Evolutionary conservation across 2,888 invertebrate species (phyloP), one percentile per base, ranked within the genome.

Genomic region (Cinara cedri): DNA sequence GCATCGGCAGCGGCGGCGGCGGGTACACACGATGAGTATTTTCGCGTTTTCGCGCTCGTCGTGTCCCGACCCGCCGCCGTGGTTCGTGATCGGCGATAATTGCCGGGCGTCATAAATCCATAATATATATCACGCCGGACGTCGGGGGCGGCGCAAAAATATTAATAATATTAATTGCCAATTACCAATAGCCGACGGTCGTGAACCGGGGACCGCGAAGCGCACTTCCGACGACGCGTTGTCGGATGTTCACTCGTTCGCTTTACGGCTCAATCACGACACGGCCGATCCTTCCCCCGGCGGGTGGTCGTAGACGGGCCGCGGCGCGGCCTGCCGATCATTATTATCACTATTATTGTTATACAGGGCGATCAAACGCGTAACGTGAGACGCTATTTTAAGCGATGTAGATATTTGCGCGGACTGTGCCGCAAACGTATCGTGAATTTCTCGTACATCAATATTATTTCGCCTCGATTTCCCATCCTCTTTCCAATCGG

Each of bases 1-100:
- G 34, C 34, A 34, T 34, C 49, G 49, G 46, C 16, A 16, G 10
- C 51, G 51, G 51, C 51, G 46, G 14, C 11, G 11, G 46, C 46
- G 46, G 14, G 46, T 10, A 13, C 21, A 3, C 21, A n/a, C 26
- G 62, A 34, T 24, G 57, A 14, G 24, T 34, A 34, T 62, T 62
- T 24, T 3, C 49, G 16, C 34, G 54, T 46, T 14, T 46, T 44
- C 65, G 46, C 3, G 65, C 3, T 24, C 65, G 21, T 51, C 51
- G 49, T 68, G n/a, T 51, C 49, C 34, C 54, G 14, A 75, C 65
- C 54, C 1, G n/a, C 6, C 34, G 34, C 6, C 6, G 3, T 34
- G 66, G 46, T 76, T 76, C 76, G 76, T 76, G 76, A 76, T 76
- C 76, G 46, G 14, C 65, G 76, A 76, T 76, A 76, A 68, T 76